Evolutionary conservation across 2,113 vertebrate genomes (phyloP), one percentile per base, ranked within the genome.

Genomic region (Asarcornis scutulata): DNA sequence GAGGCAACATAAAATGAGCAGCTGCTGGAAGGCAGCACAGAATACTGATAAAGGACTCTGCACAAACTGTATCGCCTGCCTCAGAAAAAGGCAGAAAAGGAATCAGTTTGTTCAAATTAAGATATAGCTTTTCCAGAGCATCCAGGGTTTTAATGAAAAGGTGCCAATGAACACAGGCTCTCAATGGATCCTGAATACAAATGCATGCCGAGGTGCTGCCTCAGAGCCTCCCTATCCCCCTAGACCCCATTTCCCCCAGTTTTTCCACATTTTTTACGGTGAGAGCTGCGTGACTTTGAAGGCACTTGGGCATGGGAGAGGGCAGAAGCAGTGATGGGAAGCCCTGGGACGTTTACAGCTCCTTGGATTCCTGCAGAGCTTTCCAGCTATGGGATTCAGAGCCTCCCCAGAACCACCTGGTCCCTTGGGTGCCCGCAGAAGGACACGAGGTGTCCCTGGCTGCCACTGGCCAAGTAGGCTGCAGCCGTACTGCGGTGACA

Each of bases 1-100:
- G 98, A 98, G 97, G 96, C 98, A 97, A 98, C 98, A 98, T 69
- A 93, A 98, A 98, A 99, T 98, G 99, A 99, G 98, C 99, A 99
- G 98, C 99, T 99, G 99, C 98, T 96, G 83, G 98, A 97, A 98
- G 97, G 95, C 97, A 94, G 97, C 83, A 42, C 95, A 96, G 98
- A 98, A 98, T 98, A 98, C 97, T 98, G 98, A 97, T 98, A 97
- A 96, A 96, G 74, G 91, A 97, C 94, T 83, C 95, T 97, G 93
- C 91, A 76, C 59, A 53, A 96, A 89, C 95, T 8, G 6, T 60
- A 23, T 93, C 55, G 56, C 82, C 94, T 96, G 95, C 87, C 83
- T 86, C 22, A 14, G 94, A 85, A 97, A 66, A 77, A n/a, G n/a
- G n/a, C n/a, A n/a, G n/a, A n/a, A n/a, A 60, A 64, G 86, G 93